phyloP scores from a whole-genome alignment of 2,888 invertebrate species.

The Eupithecia dodoneata region DNA sequence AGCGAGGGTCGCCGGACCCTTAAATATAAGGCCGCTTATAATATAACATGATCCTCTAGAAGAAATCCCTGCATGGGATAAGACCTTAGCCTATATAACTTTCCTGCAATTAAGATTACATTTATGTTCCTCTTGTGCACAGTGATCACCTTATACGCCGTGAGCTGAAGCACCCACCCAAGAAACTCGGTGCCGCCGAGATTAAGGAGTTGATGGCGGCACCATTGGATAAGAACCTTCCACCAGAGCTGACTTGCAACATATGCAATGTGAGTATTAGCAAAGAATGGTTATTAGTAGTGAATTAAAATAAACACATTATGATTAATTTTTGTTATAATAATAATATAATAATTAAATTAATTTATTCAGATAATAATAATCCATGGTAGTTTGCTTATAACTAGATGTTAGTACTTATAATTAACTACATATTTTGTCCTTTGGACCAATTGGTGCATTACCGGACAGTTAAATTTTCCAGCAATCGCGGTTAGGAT shows the following conservation, averaged over 20 bases:
- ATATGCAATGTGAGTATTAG: constrained; percentile 67
- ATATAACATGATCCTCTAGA: not conserved
- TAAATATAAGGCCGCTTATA: no score
- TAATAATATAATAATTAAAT: no score
- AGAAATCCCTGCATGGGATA: not conserved
- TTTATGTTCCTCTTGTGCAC: constrained; percentile 15
- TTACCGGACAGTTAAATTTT: no score
- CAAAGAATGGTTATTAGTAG: not conserved
- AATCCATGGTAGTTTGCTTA: no score
- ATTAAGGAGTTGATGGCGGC: constrained; percentile 9
- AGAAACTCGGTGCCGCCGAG: not conserved
- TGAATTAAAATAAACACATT: not conserved
- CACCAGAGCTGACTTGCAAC: constrained; percentile 65
- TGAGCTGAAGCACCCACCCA: constrained; percentile 56
- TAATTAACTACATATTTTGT: no score
- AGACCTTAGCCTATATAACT: not conserved
- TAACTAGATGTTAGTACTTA: no score
- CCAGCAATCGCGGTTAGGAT: no score
- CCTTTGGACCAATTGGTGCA: no score
- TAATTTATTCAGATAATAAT: no score
- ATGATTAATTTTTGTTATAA: not conserved
- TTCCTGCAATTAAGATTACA: not conserved
- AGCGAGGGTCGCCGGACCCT: no score
- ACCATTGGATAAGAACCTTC: constrained; percentile 37
- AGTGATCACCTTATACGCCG: constrained; percentile 70